Evolutionary conservation across 2,888 invertebrate species (phyloP), one percentile per base, ranked within the genome.

Genomic region (Caenorhabditis doughertyi): DNA sequence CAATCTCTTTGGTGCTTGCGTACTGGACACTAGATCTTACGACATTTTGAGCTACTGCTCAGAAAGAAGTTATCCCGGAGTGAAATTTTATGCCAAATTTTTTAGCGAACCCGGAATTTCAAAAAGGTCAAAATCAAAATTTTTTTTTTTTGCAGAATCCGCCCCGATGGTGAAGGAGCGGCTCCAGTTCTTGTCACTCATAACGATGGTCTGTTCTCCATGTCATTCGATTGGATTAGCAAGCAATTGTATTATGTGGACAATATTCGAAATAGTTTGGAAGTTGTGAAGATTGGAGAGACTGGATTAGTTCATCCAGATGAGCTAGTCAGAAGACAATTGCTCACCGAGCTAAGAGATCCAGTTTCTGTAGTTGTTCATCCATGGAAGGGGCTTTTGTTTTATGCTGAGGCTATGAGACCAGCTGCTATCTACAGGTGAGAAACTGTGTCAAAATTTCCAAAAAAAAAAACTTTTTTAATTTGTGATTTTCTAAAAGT

Each of bases 351-450:
- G 25, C 80, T 89, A 90, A 97, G 97, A 92, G 94, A 97, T 81
- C 98, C 98, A 0, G 94, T 98, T 89, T 97, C 97, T 5, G 97
- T 99, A 79, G 98, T 97, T 0, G 96, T 98, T 0, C 97, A 98
- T 93, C 98, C 98, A 0, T 97, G 97, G 92, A 95, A 95, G 91
- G 93, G 93, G 47, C 96, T 94, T 90, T 95, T 98, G 64, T 98
- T 97, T 93, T 98, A 96, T 94, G 96, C 97, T 0, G 97, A 98
- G 92, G 97, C 97, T 96, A 96, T 89, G 72, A 77, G 91, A 3
- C 97, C 97, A 0, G 97, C 98, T 0, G 97, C 97, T 92, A 98
- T 98, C 84, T 97, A 96, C 73, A 94, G 97, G 87, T 96, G 32
- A n/a, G n/a, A n/a, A n/a, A n/a, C n/a, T n/a, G n/a, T n/a, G n/a